These are phyloP conservation scores for Agrypnia vestita DNA, from an alignment of 1,140 invertebrate species.

Conservation along the genomic window DNA sequence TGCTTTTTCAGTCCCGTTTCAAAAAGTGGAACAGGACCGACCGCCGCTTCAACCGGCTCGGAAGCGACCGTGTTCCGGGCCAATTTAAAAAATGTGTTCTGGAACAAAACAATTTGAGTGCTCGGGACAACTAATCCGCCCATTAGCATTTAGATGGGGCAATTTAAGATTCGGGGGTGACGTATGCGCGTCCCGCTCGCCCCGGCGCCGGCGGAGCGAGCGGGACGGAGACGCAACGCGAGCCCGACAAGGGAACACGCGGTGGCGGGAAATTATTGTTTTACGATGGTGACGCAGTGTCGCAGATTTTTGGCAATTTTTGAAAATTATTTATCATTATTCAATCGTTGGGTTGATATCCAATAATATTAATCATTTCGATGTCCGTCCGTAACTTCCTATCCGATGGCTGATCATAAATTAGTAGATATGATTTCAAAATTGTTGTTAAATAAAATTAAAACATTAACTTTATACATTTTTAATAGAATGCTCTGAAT, in stretches of 20 bases:
- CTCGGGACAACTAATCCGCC: conserved; percentile 36
- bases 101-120: conserved; percentile 43
- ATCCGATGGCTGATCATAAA: too few relatives aligned
- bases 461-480: too few relatives aligned
- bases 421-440: too few relatives aligned
- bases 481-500: too few relatives aligned
- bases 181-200: background rate
- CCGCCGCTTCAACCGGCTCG: too few relatives aligned
- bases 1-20: conserved; percentile 42
- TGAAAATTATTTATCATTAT: too few relatives aligned
- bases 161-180: conserved; percentile 27
- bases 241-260: background rate
- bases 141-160: conserved; percentile 46
- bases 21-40: conserved; percentile 34
- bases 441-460: too few relatives aligned
- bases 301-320: background rate
- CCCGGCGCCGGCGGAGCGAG: background rate
- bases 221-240: background rate
- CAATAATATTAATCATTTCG: too few relatives aligned
- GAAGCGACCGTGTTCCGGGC: too few relatives aligned
- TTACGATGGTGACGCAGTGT: conserved; percentile 1
- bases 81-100: conserved; percentile 40
- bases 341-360: too few relatives aligned
- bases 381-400: too few relatives aligned
- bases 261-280: conserved; percentile 35